Evolutionary conservation across 2,888 invertebrate genomes (phyloP), one percentile per base, ranked within the genome.

Genomic region (Zhuqinia jingwanae): DNA sequence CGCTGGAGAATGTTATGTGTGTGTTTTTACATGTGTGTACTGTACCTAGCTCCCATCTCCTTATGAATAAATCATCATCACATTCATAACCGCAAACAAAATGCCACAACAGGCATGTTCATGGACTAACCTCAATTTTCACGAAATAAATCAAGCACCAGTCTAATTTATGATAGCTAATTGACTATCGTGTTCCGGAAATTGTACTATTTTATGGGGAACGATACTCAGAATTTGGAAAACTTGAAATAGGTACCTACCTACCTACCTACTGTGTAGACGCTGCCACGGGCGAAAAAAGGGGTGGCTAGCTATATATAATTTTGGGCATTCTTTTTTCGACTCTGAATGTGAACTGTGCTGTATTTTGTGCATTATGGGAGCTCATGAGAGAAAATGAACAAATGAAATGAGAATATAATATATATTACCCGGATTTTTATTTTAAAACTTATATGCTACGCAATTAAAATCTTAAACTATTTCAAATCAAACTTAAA

Each of bases 91-190:
- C 73, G 58, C 73, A 81, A 80, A 79, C 47, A 82, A 82, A 82
- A 73, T 82, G 60, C 75, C 82, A 75, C 75, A 75, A 20, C 73
- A 47, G n/a, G 0, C 22, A 20, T 60, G 27, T 42, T 47, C 45
- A 45, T 56, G 47, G 36, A 73, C 22, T 75, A 82, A 63, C 75
- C 82, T 36, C 75, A 82, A 82, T 75, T 76, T 82, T 82, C 82
- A 82, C 75, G 70, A 75, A 50, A 75, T 85, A 85, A 80, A 80
- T 85, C 85, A 85, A 85, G 75, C 56, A 47, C 80, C 68, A 42
- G 56, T 58, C 76, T 86, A 86, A 86, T 86, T 86, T 86, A 86
- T 81, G 86, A 86, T 76, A 65, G 53, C 73, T 86, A 86, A 86
- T 81, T 86, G 81, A 81, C 81, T 77, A 65, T 81, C 75, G 84